A percentile compares a stretch with the other conserved stretches of the same genome.
Conservation (phyloP, 2,113 vertebrate species). For the Notiomystis cincta region DNA sequence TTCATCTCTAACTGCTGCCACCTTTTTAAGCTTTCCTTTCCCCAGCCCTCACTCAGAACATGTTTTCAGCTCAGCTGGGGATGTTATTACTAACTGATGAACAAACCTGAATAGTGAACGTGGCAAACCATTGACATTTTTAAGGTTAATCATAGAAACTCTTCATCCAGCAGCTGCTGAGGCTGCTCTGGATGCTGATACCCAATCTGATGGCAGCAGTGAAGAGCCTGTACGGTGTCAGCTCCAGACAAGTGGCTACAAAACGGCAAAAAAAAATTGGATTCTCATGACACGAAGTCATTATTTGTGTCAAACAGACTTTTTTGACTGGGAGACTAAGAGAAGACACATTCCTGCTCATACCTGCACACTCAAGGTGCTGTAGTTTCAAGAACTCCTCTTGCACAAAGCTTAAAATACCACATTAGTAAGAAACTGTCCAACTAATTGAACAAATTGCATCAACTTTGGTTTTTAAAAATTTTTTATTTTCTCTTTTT, state of each 20-base stretch:
- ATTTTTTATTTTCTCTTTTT: neutral
- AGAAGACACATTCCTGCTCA: neutral
- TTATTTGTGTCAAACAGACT: neutral
- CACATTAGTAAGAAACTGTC: neutral
- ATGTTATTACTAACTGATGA: constrained; percentile 49
- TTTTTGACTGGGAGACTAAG: neutral
- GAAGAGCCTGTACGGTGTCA: neutral
- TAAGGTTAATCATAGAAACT: constrained; percentile 48
- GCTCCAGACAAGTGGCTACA: constrained; percentile 15
- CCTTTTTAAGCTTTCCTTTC: neutral
- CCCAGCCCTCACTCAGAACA: neutral
- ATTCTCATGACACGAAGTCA: neutral
- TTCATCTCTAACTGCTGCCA: constrained; percentile 27
- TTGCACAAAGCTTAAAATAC: neutral
- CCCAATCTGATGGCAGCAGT: neutral
- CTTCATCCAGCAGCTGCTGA: constrained; percentile 46
- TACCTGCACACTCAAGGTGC: neutral
- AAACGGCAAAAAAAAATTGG: constrained; percentile 1
- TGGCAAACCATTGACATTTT: neutral
- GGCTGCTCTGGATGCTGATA: constrained; percentile 31
- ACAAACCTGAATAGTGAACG: constrained; percentile 28
- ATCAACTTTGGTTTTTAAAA: neutral
- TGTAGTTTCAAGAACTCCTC: neutral
- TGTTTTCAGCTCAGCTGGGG: constrained; percentile 10
- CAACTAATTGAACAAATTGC: neutral